Conservation (phyloP, 2,888 invertebrate genomes). For the Plutella xylostella region DNA sequence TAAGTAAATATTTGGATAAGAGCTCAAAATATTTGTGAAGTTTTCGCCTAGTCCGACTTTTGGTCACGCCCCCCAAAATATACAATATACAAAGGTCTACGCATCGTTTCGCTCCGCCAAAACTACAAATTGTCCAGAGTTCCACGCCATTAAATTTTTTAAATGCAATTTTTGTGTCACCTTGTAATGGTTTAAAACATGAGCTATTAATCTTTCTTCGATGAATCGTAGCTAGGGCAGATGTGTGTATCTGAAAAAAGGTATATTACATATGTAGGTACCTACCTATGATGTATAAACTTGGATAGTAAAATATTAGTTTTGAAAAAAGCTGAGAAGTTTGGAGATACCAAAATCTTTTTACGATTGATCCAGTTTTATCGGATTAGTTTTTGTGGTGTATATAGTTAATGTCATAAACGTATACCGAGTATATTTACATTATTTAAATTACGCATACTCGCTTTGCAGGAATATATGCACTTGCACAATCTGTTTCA, state of each 20-base stretch:
- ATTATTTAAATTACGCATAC: too few relatives aligned
- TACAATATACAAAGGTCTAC: conserved; percentile 35
- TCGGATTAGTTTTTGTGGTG: too few relatives aligned
- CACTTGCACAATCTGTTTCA: too few relatives aligned
- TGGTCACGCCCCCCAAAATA: conserved; percentile 57
- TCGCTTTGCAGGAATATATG: too few relatives aligned
- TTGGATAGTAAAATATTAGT: too few relatives aligned
- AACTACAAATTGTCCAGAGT: conserved; percentile 64
- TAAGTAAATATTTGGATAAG: conserved; percentile 66
- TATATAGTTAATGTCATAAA: too few relatives aligned
- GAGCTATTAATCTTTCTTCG: conserved; percentile 55
- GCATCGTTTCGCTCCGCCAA: conserved; percentile 34
- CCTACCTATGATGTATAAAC: not conserved
- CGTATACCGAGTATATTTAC: too few relatives aligned
- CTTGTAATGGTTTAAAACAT: conserved; percentile 13
- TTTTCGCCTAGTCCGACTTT: conserved; percentile 25
- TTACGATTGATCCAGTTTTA: too few relatives aligned
- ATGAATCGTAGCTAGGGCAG: conserved; percentile 30
- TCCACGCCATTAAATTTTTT: conserved; percentile 61
- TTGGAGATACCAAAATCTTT: too few relatives aligned
- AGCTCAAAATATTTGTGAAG: conserved; percentile 50
- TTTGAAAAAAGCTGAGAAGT: too few relatives aligned
- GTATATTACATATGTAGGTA: not conserved
- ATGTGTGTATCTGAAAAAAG: conserved; percentile 5
- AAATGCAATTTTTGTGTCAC: conserved; percentile 30